Conservation (phyloP, 2,797 vertebrate genomes). For the Myioborus miniatus region DNA sequence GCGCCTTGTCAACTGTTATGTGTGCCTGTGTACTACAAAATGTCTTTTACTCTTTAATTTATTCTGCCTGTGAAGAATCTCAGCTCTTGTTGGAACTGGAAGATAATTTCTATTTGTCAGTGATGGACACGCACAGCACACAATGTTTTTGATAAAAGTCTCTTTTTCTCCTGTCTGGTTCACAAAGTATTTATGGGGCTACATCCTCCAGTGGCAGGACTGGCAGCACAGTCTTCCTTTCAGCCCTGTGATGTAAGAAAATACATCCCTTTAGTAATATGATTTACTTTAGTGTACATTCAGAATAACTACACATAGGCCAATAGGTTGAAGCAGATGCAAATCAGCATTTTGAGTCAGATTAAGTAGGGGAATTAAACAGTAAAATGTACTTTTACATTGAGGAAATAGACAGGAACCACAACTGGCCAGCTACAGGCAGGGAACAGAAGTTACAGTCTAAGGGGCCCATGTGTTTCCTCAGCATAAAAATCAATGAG, state of each 20-base stretch:
- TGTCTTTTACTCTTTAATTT: background rate
- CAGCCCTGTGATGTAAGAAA: background rate
- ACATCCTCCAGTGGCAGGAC: background rate
- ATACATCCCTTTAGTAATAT: background rate
- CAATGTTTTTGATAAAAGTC: accelerated
- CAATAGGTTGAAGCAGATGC: background rate
- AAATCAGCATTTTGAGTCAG: background rate
- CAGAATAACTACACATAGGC: background rate
- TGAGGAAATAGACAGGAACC: background rate
- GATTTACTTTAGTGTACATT: background rate
- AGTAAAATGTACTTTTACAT: background rate
- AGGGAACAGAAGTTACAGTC: background rate
- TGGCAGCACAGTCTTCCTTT: background rate
- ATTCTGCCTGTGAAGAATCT: background rate
- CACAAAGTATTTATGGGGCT: background rate
- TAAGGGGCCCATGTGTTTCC: background rate
- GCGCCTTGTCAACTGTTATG: background rate
- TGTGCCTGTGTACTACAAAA: background rate
- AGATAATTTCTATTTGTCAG: background rate
- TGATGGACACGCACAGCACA: background rate
- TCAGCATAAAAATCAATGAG: constrained; percentile 21
- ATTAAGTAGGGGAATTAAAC: background rate
- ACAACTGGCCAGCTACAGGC: background rate
- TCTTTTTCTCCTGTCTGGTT: background rate
- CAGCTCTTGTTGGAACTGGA: background rate